A percentile compares a stretch with the other conserved stretches of the same genome.
These are phyloP conservation scores for Ameiurus melas DNA, from an alignment of 2,113 vertebrate species.

Conservation along the genomic window DNA sequence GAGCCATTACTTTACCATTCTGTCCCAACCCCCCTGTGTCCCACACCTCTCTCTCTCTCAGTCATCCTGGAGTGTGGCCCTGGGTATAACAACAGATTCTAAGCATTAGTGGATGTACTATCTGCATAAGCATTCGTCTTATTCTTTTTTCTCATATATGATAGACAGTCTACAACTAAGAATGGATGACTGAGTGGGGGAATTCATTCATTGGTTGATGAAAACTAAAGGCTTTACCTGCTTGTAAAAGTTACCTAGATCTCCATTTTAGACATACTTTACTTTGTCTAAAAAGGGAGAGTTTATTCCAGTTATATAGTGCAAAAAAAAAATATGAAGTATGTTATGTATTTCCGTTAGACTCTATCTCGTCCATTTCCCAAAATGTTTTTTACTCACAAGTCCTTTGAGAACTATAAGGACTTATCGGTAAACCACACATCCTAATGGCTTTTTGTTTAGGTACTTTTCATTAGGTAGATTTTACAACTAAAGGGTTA, in stretches of 20 bases:
- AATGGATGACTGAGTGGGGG: neutral
- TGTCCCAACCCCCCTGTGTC: conserved; percentile 31
- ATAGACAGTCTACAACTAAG: neutral
- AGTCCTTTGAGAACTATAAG: neutral
- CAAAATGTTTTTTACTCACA: neutral
- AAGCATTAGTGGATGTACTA: neutral
- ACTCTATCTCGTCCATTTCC: neutral
- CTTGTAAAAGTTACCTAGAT: neutral
- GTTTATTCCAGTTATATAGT: neutral
- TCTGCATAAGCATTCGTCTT: neutral
- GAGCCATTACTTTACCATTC: conserved; percentile 70
- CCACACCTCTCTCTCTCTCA: conserved; percentile 33
- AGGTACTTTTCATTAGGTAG: neutral
- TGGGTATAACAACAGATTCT: conserved; percentile 22
- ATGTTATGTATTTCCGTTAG: neutral
- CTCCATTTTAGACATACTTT: neutral
- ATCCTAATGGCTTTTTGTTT: neutral
- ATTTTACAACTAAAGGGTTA: neutral
- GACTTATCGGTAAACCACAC: neutral
- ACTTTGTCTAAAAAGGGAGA: neutral
- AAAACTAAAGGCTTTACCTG: neutral
- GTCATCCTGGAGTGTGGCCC: conserved; percentile 38
- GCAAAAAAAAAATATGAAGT: neutral
- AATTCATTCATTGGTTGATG: neutral
- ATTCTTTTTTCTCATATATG: neutral